Evolutionary conservation across 2,888 invertebrate species (phyloP), one percentile per base, ranked within the genome.

Genomic region (Diarsia rubi): DNA sequence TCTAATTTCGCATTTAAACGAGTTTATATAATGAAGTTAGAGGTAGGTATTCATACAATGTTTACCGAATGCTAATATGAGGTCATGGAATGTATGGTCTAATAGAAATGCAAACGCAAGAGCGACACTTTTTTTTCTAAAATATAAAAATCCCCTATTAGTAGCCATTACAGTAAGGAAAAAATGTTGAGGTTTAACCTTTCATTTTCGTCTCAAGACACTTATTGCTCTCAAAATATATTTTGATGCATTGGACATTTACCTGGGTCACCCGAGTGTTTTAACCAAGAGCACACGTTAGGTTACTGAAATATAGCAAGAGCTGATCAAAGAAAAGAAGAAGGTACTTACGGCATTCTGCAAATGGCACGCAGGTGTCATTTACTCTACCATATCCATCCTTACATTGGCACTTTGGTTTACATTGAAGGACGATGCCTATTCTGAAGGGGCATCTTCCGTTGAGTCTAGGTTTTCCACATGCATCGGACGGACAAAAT

Each of bases 351-450:
- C 91, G 85, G 49, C 93, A 93, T 49, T 90, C 65, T 19, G 78
- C 78, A 74, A 88, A 92, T 5, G 91, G 92, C 11, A 92, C 88
- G 64, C 93, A 93, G 5, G 78, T 84, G 6, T 90, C 90, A 24
- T 90, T 87, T 0, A 83, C 70, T 59, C 91, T 89, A 85, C 92
- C 90, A 66, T 90, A 91, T 5, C 87, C 85, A 9, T 87, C 73
- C 2, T 82, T 84, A 73, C 93, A 93, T 24, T 90, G 81, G 69
- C 93, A 93, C 16, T 81, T 83, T 0, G 93, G 93, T 0, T 73
- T 79, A 67, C 91, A 92, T 27, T 80, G 57, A 5, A 90, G 27
- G 2, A 88, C 70, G 1, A 90, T 84, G 4, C 86, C 87, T 14
- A 90, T 89, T 0, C 86, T 90, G 11, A 77, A 60, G 0, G 87